Conservation (phyloP, 37 sponge, comb jelly and placozoan genomes). For the Halichondria panicea region DNA sequence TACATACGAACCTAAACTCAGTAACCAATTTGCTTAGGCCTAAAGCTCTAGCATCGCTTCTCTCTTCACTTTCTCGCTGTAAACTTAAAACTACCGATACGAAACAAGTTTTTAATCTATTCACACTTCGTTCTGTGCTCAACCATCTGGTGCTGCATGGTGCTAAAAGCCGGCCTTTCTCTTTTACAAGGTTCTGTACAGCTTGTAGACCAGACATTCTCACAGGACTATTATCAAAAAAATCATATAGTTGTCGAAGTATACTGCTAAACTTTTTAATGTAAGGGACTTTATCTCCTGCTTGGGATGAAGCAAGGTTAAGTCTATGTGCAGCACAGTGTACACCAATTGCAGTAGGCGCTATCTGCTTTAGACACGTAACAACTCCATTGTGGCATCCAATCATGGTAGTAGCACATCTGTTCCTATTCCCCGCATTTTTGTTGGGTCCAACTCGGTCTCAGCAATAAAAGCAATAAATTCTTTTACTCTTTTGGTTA, state of each 20-base stretch:
- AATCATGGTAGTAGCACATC: conserved; percentile 59
- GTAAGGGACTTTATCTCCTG: conserved; percentile 38
- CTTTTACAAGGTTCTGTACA: conserved; percentile 36
- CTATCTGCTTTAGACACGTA: conserved; percentile 30
- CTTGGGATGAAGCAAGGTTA: conserved; percentile 46
- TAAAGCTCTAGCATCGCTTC: conserved; percentile 38
- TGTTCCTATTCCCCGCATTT: conserved; percentile 53
- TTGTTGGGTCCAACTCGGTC: conserved; percentile 6
- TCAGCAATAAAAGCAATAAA: conserved; percentile 25
- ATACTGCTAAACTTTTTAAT: conserved; percentile 48
- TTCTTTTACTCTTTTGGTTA: conserved; percentile 2
- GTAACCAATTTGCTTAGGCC: conserved; percentile 14
- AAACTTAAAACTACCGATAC: conserved; percentile 36
- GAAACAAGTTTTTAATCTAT: conserved; percentile 10
- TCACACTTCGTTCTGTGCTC: conserved; percentile 30
- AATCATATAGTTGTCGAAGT: conserved; percentile 41
- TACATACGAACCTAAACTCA: conserved; percentile 42
- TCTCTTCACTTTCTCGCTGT: conserved; percentile 23
- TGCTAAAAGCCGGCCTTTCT: conserved; percentile 26
- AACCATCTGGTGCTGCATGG: conserved; percentile 55
- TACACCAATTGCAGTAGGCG: conserved; percentile 29
- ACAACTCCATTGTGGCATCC: conserved; percentile 52
- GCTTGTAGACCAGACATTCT: conserved; percentile 47
- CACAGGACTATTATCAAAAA: conserved; percentile 54
- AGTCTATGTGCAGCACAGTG: conserved; percentile 54